Evolutionary conservation across 1,140 invertebrate species (phyloP).

Genomic region (Helicoverpa armigera): DNA sequence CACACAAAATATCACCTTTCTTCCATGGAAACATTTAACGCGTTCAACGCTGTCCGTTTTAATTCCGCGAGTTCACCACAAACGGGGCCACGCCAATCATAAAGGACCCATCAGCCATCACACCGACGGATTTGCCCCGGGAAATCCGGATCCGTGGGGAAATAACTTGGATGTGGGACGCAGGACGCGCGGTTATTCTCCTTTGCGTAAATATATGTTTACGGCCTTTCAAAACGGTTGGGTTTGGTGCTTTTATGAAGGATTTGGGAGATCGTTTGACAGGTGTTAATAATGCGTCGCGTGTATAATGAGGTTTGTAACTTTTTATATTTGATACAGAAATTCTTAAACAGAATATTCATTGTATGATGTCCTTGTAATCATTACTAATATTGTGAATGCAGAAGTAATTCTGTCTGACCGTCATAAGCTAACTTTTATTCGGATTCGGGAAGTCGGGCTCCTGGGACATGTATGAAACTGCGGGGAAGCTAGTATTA

Average conservation of each 20-base stretch:
- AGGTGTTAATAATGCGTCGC: neutral
- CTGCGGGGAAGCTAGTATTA: too few species aligned
- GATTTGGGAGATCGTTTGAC: neutral
- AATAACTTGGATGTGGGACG: conserved; percentile 32
- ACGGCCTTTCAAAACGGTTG: neutral
- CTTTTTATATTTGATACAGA: too few species aligned
- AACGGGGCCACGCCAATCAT: conserved; percentile 29
- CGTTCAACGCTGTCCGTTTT: neutral
- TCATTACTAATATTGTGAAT: too few species aligned
- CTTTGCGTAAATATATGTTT: conserved; percentile 15
- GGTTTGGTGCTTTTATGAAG: neutral
- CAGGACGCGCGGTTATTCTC: conserved; percentile 2
- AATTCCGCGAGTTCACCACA: conserved; percentile 41
- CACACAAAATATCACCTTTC: neutral
- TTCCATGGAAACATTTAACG: conserved; percentile 5
- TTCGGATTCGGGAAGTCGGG: too few species aligned
- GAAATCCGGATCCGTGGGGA: conserved; percentile 32
- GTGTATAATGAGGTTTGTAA: neutral
- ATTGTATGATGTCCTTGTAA: too few species aligned
- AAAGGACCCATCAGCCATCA: conserved; percentile 9
- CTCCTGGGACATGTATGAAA: too few species aligned
- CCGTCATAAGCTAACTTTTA: too few species aligned
- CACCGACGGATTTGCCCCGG: conserved; percentile 16
- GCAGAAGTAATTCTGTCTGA: too few species aligned
- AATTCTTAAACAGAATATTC: too few species aligned